A percentile compares a stretch with the other conserved stretches of the same genome.
phyloP scores from a whole-genome alignment of 64 coral and sea anemone species.

The Actinia tenebrosa region DNA sequence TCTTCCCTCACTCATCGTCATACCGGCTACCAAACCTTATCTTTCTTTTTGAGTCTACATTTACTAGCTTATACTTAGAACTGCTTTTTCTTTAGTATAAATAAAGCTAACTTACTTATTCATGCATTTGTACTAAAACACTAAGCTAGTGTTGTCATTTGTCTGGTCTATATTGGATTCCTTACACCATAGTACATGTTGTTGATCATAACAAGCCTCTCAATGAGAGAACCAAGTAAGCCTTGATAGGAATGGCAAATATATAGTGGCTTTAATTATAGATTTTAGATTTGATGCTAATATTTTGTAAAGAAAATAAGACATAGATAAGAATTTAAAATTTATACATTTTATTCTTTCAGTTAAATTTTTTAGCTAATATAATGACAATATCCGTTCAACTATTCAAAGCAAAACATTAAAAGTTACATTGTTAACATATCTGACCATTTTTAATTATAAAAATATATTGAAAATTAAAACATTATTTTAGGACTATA shows the following conservation, averaged over 20 bases:
- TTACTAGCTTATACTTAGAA: neutral
- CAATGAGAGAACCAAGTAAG: conserved; percentile 1
- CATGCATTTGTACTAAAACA: neutral
- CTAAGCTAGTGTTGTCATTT: neutral
- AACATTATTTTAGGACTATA: no score
- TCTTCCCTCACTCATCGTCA: no score
- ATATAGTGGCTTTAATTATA: neutral
- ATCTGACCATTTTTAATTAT: no score
- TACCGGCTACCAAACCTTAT: no score
- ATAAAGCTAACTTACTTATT: neutral
- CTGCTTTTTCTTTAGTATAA: neutral
- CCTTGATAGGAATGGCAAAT: conserved; percentile 8
- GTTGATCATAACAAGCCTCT: neutral
- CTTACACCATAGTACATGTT: neutral
- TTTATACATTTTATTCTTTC: no score
- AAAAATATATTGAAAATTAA: no score
- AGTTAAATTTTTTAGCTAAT: no score
- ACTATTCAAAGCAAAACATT: no score
- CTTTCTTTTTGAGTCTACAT: no score
- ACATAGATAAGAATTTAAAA: no score
- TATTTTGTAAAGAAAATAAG: neutral
- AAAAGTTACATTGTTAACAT: no score
- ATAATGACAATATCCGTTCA: no score
- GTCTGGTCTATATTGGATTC: neutral
- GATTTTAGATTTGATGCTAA: neutral